Conservation (phyloP, 2,797 vertebrate genomes). For the Arctocebus calabarensis region DNA sequence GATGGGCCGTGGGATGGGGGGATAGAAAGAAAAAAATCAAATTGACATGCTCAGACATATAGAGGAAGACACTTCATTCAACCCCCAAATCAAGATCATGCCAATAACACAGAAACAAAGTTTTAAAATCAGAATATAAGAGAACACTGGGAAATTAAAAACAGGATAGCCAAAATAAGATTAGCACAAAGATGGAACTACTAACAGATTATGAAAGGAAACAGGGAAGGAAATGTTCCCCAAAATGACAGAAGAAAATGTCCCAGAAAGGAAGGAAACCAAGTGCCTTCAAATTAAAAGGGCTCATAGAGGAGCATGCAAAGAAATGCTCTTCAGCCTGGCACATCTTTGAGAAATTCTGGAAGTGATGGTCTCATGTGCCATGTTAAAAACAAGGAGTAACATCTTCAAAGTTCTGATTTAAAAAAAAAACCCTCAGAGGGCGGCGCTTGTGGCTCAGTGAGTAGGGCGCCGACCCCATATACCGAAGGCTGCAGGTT, state of each 20-base stretch:
- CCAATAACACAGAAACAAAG: neutral
- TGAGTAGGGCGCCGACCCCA: too few species aligned
- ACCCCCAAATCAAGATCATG: neutral
- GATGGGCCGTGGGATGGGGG: fast-evolving
- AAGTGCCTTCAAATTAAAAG: neutral
- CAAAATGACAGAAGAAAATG: neutral
- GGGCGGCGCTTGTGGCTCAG: too few species aligned
- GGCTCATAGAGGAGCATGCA: too few species aligned
- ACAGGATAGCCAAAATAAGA: neutral
- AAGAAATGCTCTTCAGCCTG: neutral
- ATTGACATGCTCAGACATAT: neutral
- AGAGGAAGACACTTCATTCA: neutral
- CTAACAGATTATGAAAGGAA: neutral
- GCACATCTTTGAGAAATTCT: neutral
- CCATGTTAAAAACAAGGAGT: neutral
- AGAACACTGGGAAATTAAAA: neutral
- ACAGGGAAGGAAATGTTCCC: neutral
- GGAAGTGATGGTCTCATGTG: neutral
- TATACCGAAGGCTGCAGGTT: too few species aligned
- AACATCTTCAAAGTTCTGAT: neutral
- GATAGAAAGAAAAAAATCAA: neutral
- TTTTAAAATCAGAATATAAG: neutral
- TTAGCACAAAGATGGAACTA: neutral
- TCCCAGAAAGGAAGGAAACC: neutral
- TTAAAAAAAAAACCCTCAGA: neutral